These are phyloP conservation scores for Dioctria linearis DNA, from an alignment of 2,888 invertebrate genomes.

Conservation along the genomic window DNA sequence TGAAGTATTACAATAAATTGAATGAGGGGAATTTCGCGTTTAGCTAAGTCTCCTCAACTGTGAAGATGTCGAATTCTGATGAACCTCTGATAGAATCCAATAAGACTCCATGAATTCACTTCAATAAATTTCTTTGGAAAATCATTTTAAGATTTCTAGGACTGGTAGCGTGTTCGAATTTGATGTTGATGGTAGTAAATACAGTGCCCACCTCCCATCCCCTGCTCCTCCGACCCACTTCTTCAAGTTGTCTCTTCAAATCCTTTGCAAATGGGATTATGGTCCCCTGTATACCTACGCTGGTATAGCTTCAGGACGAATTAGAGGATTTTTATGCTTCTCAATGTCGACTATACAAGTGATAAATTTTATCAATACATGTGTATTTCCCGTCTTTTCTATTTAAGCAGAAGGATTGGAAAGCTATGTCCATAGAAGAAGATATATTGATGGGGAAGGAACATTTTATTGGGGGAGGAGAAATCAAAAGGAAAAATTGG, in stretches of 20 bases:
- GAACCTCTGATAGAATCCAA: neutral
- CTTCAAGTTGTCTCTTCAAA: neutral
- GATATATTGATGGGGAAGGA: too few relatives aligned
- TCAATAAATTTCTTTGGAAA: neutral
- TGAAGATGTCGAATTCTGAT: neutral
- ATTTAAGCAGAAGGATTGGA: neutral
- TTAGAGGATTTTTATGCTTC: neutral
- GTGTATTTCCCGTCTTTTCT: neutral
- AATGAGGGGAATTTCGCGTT: neutral
- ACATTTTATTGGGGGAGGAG: too few relatives aligned
- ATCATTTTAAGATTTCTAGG: neutral
- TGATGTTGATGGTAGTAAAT: neutral
- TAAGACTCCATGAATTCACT: neutral
- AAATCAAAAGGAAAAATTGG: neutral
- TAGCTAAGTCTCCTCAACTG: neutral
- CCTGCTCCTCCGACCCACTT: neutral
- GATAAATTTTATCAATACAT: neutral
- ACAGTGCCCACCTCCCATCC: too few relatives aligned
- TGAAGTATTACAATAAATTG: neutral
- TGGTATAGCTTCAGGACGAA: neutral
- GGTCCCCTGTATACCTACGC: neutral
- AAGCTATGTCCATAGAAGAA: neutral
- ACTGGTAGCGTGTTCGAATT: neutral
- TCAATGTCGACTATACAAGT: neutral
- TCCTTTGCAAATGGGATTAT: conserved; percentile 10